Evolutionary conservation across 2,888 invertebrate species (phyloP).

Genomic region (Podabrus alpinus): DNA sequence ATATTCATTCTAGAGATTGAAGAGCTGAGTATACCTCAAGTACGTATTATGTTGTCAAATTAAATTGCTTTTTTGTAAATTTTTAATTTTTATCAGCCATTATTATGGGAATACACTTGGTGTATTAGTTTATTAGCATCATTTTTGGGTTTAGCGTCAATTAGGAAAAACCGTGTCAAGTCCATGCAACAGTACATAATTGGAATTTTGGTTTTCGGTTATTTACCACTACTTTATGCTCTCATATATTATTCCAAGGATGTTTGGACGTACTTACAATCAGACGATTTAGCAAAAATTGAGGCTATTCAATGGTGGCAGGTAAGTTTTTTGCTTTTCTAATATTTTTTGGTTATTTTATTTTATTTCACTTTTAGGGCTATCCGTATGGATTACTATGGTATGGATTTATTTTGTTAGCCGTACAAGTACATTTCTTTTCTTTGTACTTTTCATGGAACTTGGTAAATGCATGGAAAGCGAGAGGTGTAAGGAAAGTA

Average conservation of each 20-base stretch:
- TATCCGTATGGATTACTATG: conserved; percentile 90
- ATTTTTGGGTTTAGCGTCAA: conserved; percentile 83
- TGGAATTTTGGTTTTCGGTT: conserved; percentile 77
- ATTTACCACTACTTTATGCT: conserved; percentile 82
- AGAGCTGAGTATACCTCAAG: conserved; percentile 86
- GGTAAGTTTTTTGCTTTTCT: conserved; percentile 57
- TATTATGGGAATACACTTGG: conserved; percentile 96
- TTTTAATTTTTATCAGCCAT: conserved; percentile 63
- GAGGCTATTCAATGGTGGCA: conserved; percentile 72
- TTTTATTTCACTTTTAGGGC: conserved; percentile 62
- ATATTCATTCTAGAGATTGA: conserved; percentile 93
- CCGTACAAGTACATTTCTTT: conserved; percentile 87
- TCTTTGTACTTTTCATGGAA: conserved; percentile 84
- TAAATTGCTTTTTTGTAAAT: conserved; percentile 2
- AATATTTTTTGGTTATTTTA: not conserved
- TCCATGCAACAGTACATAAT: conserved; percentile 80
- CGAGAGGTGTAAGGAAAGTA: conserved; percentile 71
- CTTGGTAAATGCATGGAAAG: conserved; percentile 82
- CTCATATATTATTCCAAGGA: conserved; percentile 82
- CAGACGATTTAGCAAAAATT: conserved; percentile 68
- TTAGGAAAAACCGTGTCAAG: conserved; percentile 80
- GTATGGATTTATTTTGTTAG: conserved; percentile 87
- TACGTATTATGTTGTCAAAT: conserved; percentile 31
- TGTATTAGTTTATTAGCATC: conserved; percentile 80
- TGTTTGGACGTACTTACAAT: conserved; percentile 77